Conservation (phyloP, 2,113 vertebrate species). For the Eurystomus gularis region DNA sequence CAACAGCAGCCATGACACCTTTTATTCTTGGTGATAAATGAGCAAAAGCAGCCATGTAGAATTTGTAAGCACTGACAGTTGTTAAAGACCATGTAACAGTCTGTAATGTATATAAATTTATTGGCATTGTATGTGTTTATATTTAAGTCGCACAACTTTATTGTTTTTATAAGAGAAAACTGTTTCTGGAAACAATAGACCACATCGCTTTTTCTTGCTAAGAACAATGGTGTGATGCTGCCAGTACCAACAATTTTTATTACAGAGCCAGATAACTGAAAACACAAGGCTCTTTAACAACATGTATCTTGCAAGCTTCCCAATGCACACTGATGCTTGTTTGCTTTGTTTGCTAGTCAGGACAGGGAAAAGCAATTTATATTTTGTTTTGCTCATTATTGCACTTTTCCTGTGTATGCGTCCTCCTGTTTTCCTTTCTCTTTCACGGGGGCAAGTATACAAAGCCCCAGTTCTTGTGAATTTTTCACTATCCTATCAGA, state of each 20-base stretch:
- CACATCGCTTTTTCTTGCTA: constrained; percentile 40
- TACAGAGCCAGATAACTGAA: constrained; percentile 58
- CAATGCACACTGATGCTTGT: not conserved
- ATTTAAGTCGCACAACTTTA: constrained; percentile 47
- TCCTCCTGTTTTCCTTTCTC: not conserved
- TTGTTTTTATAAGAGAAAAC: constrained; percentile 46
- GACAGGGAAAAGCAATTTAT: constrained; percentile 16
- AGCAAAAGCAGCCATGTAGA: not conserved
- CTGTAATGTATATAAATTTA: constrained; percentile 35
- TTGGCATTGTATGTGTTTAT: constrained; percentile 40
- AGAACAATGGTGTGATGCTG: constrained; percentile 47
- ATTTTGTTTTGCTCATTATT: constrained; percentile 46
- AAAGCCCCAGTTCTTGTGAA: not conserved
- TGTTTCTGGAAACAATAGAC: constrained; percentile 59
- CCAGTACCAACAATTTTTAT: constrained; percentile 60
- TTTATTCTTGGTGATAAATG: not conserved
- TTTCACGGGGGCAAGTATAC: not conserved
- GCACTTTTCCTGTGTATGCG: not conserved
- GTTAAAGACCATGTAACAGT: not conserved
- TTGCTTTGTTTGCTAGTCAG: constrained; percentile 36
- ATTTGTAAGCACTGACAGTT: not conserved
- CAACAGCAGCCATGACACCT: not conserved
- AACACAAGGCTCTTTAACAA: constrained; percentile 41
- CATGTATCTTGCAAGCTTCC: constrained; percentile 6
- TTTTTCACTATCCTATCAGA: constrained; percentile 6